Evolutionary conservation across 2,797 vertebrate species (phyloP).

Genomic region (Lemur catta): DNA sequence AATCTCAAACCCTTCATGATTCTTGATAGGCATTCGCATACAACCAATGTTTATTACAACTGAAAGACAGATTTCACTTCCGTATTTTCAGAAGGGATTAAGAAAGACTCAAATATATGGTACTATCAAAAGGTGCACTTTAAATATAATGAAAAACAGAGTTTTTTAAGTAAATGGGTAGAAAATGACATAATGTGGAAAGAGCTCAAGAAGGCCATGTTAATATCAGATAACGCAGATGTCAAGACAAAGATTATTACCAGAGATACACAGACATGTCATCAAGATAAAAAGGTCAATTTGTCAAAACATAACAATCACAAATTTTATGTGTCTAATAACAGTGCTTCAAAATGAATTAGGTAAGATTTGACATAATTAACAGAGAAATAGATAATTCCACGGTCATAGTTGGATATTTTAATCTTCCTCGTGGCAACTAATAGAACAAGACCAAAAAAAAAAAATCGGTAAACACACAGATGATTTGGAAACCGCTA

Average conservation of each 20-base stretch:
- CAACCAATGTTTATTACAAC: not conserved
- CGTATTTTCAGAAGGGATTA: not conserved
- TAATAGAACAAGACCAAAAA: not conserved
- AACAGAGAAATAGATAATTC: conserved; percentile 19
- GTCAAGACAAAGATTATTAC: not conserved
- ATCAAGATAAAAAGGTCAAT: not conserved
- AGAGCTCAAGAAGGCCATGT: not conserved
- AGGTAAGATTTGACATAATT: conserved; percentile 28
- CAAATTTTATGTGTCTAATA: not conserved
- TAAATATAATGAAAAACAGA: not conserved
- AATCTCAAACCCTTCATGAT: not conserved
- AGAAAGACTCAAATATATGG: not conserved
- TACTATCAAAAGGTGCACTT: not conserved
- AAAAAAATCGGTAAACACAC: not conserved
- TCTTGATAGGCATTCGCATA: not conserved
- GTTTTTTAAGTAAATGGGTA: not conserved
- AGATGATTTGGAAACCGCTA: conserved; percentile 24
- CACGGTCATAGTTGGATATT: not conserved
- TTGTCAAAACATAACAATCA: not conserved
- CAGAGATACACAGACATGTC: not conserved
- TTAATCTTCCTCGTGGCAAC: conserved; percentile 5
- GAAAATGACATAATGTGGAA: not conserved
- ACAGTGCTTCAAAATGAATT: not conserved
- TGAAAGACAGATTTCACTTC: not conserved
- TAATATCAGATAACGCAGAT: not conserved